Base-by-base conservation (phyloP, 2,888 invertebrate genomes). In the Calephelis perditalis region DNA sequence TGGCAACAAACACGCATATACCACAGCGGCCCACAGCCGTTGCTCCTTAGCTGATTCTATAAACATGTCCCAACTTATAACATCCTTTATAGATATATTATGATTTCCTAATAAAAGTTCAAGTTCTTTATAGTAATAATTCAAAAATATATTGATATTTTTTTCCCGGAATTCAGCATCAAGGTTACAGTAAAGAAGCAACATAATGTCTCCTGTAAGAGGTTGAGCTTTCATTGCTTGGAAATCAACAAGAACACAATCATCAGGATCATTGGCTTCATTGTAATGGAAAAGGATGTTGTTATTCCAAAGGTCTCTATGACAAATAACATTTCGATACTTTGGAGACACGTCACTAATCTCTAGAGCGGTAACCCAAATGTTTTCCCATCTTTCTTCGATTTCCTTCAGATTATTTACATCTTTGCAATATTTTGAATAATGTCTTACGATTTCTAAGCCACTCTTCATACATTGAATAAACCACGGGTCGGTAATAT, bases 221-320 rank as follows among this genome's bases (percentile, higher is more conserved):
- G 95, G 94, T 12, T 92, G 92, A 72, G 93, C 95, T 37, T 93
- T 87, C 0, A 92, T 82, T 58, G 94, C 84, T 78, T 95, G 95
- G 71, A 93, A 95, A 76, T 95, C 95, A 3, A 96, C 92, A 9
- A 95, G 74, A 44, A 93, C 73, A 67, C 94, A 94, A 40, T 92
- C 90, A 3, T 92, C 81, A 1, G 93, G 92, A 44, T 73, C 73
- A 0, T 80, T 68, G 1, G 74, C 66, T 15, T 79, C 65, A 56
- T 68, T 71, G 62, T 90, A 91, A 66, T 79, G 85, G 68, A 93
- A 93, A 82, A 94, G 84, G 8, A 93, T 73, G 71, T 94, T 94
- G 68, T 94, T 94, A 54, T 91, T 90, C 93, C 94, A 94, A 7
- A 94, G 76, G 79, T 94, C 94, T 5, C 92, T 87, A 71, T 94